Percentiles rank a stretch among this genome's conserved stretches.
Evolutionary conservation across 2,797 vertebrate genomes (phyloP).

Genomic region (Cichlasoma orientale): DNA sequence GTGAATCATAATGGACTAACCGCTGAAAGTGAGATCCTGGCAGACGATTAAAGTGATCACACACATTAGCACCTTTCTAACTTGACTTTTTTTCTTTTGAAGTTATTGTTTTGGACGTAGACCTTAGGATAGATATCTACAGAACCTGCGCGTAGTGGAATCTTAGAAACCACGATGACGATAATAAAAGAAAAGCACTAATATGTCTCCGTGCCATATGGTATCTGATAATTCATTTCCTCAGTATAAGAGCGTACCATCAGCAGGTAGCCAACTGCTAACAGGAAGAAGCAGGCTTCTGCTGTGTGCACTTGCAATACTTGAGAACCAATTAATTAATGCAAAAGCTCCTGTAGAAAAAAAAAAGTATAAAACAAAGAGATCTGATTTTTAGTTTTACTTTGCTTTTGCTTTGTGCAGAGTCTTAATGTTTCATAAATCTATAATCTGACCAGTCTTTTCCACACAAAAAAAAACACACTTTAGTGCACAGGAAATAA

Average conservation of each 20-base stretch:
- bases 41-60: constrained; percentile 82
- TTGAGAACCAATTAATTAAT: neutral
- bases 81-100: constrained; percentile 60
- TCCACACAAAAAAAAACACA: neutral
- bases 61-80: constrained; percentile 78
- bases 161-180: neutral
- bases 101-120: constrained; percentile 44
- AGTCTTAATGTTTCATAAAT: neutral
- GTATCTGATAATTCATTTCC: constrained; percentile 25
- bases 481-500: neutral
- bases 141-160: constrained; percentile 4
- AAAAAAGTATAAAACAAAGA: neutral
- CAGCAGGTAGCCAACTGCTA: constrained; percentile 14
- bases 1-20: constrained; percentile 84
- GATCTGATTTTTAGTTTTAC: neutral
- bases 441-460: neutral
- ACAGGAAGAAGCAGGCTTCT: neutral
- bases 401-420: neutral
- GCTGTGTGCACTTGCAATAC: neutral
- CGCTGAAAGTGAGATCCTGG: constrained; percentile 80
- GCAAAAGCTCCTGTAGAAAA: neutral
- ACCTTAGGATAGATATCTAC: constrained; percentile 26
- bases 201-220: neutral
- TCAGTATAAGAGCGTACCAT: neutral
- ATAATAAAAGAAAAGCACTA: neutral